Evolutionary conservation across 2,888 invertebrate species (phyloP), one percentile per base, ranked within the genome.

Genomic region (Pedicia rivosa): DNA sequence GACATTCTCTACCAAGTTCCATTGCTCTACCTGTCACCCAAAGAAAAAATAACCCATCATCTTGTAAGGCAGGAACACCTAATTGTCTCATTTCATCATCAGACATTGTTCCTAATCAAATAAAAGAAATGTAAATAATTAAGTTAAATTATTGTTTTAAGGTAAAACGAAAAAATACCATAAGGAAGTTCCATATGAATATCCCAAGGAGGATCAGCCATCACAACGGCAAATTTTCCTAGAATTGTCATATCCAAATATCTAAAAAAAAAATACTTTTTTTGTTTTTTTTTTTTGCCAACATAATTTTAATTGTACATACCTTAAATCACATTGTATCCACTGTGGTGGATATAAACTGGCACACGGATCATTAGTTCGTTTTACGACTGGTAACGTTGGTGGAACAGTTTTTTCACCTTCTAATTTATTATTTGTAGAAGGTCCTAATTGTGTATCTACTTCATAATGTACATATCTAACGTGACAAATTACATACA

Each of bases 131-230:
- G 14, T 9, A 16, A 8, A 2, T 15, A 16, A 27, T 7, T 9
- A 27, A 13, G 7, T 27, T 27, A 3, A 17, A 29, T n/a, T n/a
- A n/a, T n/a, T n/a, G n/a, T n/a, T n/a, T n/a, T n/a, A n/a, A n/a
- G n/a, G n/a, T n/a, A n/a, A n/a, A n/a, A n/a, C n/a, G n/a, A n/a
- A n/a, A n/a, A 12, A 22, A 10, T 40, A 48, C 94, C 97, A 57
- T 97, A 97, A 0, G 95, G 95, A 31, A 97, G 66, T 61, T 97
- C 95, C 95, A 97, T 97, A 58, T 97, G 95, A 46, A 97, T 97
- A 55, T 97, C 97, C 97, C 95, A 97, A 0, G 95, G 97, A 0
- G 94, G 94, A 60, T 94, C 92, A 22, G 95, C 95, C 97, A 97
- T 97, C 46, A 97, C 88, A 3, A 97, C 94, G 1, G 94, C 87